A percentile compares a stretch with the other conserved stretches of the same genome.
Conservation (phyloP, 2,888 invertebrate species). For the Neoaliturus tenellus region DNA sequence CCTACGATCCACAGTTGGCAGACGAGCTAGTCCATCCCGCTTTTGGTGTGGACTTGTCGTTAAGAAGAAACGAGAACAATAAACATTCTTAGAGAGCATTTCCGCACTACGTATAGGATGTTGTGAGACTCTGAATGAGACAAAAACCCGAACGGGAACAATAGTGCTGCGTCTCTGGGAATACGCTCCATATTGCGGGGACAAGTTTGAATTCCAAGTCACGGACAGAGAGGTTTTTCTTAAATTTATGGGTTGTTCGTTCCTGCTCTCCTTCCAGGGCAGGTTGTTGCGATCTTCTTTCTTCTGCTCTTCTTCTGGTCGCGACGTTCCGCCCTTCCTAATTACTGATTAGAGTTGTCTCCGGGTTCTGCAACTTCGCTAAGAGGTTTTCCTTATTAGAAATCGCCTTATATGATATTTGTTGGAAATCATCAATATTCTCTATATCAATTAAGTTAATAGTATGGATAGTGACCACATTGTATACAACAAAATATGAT, state of each 20-base stretch:
- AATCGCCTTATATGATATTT: neutral
- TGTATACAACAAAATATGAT: too few relatives aligned
- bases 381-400: neutral
- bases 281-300: conserved; percentile 30
- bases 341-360: conserved; percentile 18
- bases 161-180: conserved; percentile 15
- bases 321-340: conserved; percentile 28
- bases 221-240: conserved; percentile 44
- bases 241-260: conserved; percentile 44
- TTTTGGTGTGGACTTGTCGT: neutral
- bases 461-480: too few relatives aligned
- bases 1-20: too few relatives aligned
- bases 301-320: conserved; percentile 9
- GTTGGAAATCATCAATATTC: too few relatives aligned
- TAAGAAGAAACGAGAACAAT: conserved; percentile 43
- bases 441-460: too few relatives aligned
- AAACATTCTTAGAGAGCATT: conserved; percentile 40
- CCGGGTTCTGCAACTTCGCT: neutral
- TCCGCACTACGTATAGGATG: neutral
- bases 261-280: conserved; percentile 3
- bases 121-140: conserved; percentile 22
- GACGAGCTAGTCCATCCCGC: neutral
- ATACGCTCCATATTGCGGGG: neutral
- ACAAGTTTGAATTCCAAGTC: conserved; percentile 42
- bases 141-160: conserved; percentile 42